Conservation (phyloP, 37 sponge, comb jelly and placozoan genomes). For the Tethya wilhelma region DNA sequence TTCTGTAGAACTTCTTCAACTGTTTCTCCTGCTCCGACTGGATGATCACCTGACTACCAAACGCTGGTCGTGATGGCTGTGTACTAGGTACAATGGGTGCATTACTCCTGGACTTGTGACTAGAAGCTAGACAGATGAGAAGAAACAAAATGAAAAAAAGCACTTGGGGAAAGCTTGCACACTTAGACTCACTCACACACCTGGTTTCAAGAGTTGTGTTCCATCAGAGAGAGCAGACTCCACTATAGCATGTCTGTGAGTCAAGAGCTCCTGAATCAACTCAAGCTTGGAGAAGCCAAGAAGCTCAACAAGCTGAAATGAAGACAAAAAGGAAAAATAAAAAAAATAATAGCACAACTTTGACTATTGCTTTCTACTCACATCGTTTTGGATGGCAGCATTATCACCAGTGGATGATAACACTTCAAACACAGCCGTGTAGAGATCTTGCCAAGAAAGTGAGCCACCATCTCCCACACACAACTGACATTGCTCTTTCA, state of each 20-base stretch:
- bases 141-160: background rate
- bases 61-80: conserved; percentile 18
- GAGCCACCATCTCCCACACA: conserved; percentile 7
- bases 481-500: conserved; percentile 47
- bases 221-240: conserved; percentile 18
- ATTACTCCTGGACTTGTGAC: background rate
- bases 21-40: conserved; percentile 85
- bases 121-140: background rate
- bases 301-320: conserved; percentile 81
- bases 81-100: background rate
- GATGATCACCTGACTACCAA: conserved; percentile 53
- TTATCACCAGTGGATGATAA: conserved; percentile 54
- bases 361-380: conserved; percentile 18
- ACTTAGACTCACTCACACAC: background rate
- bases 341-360: background rate
- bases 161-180: background rate
- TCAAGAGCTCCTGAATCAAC: conserved; percentile 79
- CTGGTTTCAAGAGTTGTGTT: background rate
- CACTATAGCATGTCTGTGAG: conserved; percentile 60
- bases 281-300: conserved; percentile 86
- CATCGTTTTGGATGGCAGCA: conserved; percentile 60
- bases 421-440: conserved; percentile 60
- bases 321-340: background rate
- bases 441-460: conserved; percentile 54
- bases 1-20: conserved; percentile 72